Conservation (phyloP, 1,140 invertebrate genomes). For the Pinna nobilis region DNA sequence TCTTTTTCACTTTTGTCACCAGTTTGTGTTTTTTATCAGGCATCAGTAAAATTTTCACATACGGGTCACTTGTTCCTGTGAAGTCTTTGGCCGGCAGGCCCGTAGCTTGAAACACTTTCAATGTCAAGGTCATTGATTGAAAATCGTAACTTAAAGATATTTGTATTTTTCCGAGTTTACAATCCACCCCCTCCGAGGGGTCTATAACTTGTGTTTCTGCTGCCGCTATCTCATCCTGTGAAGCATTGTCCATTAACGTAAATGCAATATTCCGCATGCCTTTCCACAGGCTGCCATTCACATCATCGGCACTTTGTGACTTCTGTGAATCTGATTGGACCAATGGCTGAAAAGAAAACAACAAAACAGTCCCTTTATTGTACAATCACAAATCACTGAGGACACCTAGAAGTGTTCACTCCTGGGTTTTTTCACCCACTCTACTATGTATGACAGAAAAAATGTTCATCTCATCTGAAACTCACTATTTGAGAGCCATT, state of each 20-base stretch:
- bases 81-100: conserved; percentile 95
- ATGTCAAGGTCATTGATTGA: conserved; percentile 93
- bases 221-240: conserved; percentile 51
- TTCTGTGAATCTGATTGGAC: conserved; percentile 37
- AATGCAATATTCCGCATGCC: conserved; percentile 61
- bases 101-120: conserved; percentile 84
- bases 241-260: conserved; percentile 68
- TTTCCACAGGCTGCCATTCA: conserved; percentile 53
- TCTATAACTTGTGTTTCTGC: conserved; percentile 45
- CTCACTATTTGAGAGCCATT: not conserved
- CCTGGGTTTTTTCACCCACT: not conserved
- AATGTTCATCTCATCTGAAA: not conserved
- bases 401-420: not conserved
- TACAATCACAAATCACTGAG: conserved; percentile 25
- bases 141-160: conserved; percentile 97
- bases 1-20: conserved; percentile 96
- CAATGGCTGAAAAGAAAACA: conserved; percentile 42
- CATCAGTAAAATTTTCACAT: conserved; percentile 86
- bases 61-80: conserved; percentile 87
- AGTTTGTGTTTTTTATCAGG: conserved; percentile 98
- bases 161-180: conserved; percentile 81
- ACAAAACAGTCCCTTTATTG: not conserved
- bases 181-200: conserved; percentile 65
- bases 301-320: conserved; percentile 45
- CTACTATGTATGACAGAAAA: not conserved